Evolutionary conservation across 2,797 vertebrate species (phyloP).

Genomic region (Enteromius fasciolatus): DNA sequence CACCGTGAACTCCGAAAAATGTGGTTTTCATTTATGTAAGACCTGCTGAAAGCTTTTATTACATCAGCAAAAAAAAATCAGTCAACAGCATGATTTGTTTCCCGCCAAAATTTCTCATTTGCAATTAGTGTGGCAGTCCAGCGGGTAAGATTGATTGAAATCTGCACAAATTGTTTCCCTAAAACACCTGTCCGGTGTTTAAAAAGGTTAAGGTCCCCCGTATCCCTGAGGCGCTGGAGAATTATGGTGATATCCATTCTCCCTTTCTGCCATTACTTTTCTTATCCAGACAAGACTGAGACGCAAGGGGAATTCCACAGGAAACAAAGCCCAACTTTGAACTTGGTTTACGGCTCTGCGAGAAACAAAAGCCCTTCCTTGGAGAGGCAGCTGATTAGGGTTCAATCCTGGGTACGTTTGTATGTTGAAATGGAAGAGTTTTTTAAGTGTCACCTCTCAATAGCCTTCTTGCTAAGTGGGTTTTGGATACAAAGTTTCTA

Average conservation of each 20-base stretch:
- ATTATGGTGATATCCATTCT: slow-evolving; percentile 46
- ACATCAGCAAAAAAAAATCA: slow-evolving; percentile 39
- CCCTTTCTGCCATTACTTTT: slow-evolving; percentile 48
- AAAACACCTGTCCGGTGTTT: slow-evolving; percentile 48
- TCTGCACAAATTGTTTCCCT: slow-evolving; percentile 25
- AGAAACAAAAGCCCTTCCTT: slow-evolving; percentile 48
- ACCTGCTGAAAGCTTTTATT: slow-evolving; percentile 49
- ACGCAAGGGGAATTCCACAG: slow-evolving; percentile 62
- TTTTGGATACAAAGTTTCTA: slow-evolving; percentile 1
- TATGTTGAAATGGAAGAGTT: slow-evolving; percentile 44
- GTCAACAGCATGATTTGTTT: slow-evolving; percentile 24
- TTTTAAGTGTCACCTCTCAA: slow-evolving; percentile 15
- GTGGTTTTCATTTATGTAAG: slow-evolving; percentile 73
- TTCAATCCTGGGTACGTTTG: slow-evolving; percentile 48
- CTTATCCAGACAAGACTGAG: slow-evolving; percentile 64
- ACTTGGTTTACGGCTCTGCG: slow-evolving; percentile 36
- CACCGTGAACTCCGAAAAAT: slow-evolving; percentile 64
- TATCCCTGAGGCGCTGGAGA: slow-evolving; percentile 8
- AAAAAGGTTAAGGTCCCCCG: slow-evolving; percentile 22
- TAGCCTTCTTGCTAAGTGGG: slow-evolving; percentile 22
- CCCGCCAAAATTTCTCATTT: slow-evolving; percentile 17
- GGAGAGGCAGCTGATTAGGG: slow-evolving; percentile 52
- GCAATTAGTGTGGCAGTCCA: slow-evolving; percentile 45
- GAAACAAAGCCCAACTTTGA: slow-evolving; percentile 68
- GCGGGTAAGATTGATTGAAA: slow-evolving; percentile 41